These are phyloP conservation scores for Allophyes oxyacanthae DNA, from an alignment of 2,888 invertebrate species.

Conservation along the genomic window DNA sequence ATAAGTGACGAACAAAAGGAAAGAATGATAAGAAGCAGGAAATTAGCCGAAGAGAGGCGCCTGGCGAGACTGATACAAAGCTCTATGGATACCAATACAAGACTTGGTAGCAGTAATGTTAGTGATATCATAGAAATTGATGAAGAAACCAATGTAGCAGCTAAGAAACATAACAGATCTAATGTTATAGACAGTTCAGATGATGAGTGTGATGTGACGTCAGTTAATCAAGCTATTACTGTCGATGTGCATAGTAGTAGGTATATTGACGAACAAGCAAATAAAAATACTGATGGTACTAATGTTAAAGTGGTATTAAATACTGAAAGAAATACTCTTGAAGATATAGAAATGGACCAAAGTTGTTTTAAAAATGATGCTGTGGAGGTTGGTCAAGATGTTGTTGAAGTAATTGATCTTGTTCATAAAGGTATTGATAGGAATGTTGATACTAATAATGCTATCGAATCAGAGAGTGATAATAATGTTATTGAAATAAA, in stretches of 20 bases:
- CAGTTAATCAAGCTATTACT: constrained; percentile 56
- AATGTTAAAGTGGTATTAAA: neutral
- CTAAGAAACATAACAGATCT: constrained; percentile 33
- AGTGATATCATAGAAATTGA: constrained; percentile 37
- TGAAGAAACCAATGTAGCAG: constrained; percentile 22
- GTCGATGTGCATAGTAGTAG: constrained; percentile 62
- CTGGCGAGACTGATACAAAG: constrained; percentile 84
- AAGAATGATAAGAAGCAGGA: constrained; percentile 91
- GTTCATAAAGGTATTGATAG: too few species aligned
- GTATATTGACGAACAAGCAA: constrained; percentile 4
- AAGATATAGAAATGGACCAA: constrained; percentile 21
- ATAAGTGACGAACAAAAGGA: constrained; percentile 91
- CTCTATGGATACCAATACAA: constrained; percentile 18
- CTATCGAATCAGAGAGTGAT: too few species aligned
- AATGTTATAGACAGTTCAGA: constrained; percentile 56
- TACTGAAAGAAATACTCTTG: neutral
- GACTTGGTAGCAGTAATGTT: constrained; percentile 13
- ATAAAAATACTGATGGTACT: neutral
- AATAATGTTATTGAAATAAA: too few species aligned
- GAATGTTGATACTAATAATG: too few species aligned
- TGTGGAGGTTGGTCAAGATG: constrained; percentile 21
- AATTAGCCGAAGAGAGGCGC: constrained; percentile 90
- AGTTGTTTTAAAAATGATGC: neutral
- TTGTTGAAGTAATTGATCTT: constrained; percentile 22
- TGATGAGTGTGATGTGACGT: constrained; percentile 58